These are phyloP conservation scores for Thaleichthys pacificus DNA, from an alignment of 2,797 vertebrate species.

Conservation along the genomic window DNA sequence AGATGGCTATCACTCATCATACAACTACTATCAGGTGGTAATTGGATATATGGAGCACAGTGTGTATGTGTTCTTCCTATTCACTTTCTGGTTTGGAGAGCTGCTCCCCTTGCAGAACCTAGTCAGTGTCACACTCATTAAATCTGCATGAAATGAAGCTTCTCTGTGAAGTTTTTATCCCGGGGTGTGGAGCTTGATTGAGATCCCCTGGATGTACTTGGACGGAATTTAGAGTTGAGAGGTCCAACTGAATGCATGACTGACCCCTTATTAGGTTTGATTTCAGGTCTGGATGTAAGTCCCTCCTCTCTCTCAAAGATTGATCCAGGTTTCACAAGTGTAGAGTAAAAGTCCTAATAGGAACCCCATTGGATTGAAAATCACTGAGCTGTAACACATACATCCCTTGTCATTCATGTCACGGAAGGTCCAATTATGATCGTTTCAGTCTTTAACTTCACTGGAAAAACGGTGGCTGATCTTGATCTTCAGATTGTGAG, in stretches of 20 bases:
- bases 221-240: conserved; percentile 51
- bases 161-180: conserved; percentile 55
- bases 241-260: conserved; percentile 41
- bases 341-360: conserved; percentile 5
- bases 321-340: conserved; percentile 21
- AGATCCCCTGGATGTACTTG: conserved; percentile 46
- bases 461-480: background rate
- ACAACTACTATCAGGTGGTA: background rate
- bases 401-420: conserved; percentile 7
- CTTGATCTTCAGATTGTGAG: background rate
- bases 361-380: conserved; percentile 10
- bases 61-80: background rate
- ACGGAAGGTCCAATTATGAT: background rate
- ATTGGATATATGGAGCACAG: background rate
- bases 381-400: conserved; percentile 5
- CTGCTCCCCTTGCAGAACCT: conserved; percentile 16
- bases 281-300: conserved; percentile 43
- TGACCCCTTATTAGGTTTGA: conserved; percentile 55
- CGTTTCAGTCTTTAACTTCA: background rate
- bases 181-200: conserved; percentile 48
- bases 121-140: conserved; percentile 47
- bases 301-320: conserved; percentile 24
- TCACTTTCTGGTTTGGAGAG: background rate
- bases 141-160: conserved; percentile 37
- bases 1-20: background rate